Evolutionary conservation across 1,140 invertebrate genomes (phyloP), one percentile per base, ranked within the genome.

Genomic region (Asbolus verrucosus): DNA sequence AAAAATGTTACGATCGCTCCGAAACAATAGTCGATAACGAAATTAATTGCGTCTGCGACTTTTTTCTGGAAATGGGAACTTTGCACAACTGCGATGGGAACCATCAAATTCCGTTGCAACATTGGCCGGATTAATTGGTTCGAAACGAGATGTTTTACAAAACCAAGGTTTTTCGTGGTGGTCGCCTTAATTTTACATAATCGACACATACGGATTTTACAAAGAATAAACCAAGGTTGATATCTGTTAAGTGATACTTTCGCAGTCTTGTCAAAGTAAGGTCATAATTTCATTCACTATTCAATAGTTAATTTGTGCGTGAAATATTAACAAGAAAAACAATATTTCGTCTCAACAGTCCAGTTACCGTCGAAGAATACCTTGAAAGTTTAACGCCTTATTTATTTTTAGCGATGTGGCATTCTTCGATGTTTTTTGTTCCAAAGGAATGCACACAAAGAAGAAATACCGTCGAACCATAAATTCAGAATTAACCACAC

Each of bases 361-460:
- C 24, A 21, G 39, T 70, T 24, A 54, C 38, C 36, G 6, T 18
- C 30, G 61, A 43, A 30, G 68, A 70, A 65, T 54, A 65, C 68
- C 68, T 70, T 70, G 68, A 70, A 65, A 70, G 68, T 70, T 70
- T 70, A 70, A 31, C 63, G 68, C 38, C 68, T 65, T 50, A 27
- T 31, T 59, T 60, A 59, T 68, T 59, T 59, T 59, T 68, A 59
- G 30, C 46, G 46, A 54, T 21, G 46, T 54, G 13, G 19, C 21
- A 13, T 36, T 36, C 11, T 36, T 30, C 2, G 11, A n/a, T 3
- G 33, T 11, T 54, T 54, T 54, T 54, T 54, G 21, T 54, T 27
- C 18, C 9, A 54, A n/a, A 27, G 46, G 46, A 54, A 54, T 54
- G 46, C 27, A 27, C 46, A 54, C 46, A 54, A 24, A 54, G 46